Evolutionary conservation across 1,140 invertebrate species (phyloP), one percentile per base, ranked within the genome.

Genomic region (Zaprionus kolodkinae): DNA sequence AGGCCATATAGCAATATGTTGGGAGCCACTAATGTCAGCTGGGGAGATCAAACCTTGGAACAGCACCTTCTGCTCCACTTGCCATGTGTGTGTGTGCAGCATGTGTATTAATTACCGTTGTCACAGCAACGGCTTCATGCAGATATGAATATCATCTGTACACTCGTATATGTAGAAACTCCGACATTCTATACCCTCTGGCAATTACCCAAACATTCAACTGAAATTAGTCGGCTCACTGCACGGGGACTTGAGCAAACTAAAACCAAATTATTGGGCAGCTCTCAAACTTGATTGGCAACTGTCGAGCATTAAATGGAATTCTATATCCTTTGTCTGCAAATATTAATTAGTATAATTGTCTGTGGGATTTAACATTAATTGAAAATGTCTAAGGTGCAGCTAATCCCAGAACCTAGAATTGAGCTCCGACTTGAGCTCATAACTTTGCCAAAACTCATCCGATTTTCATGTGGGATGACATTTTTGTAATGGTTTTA

Each of bases 21-120:
- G 12, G 40, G 57, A 33, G 30, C 64, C n/a, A n/a, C n/a, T 54
- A 45, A 33, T 66, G 54, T 66, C 54, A 66, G 36, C 6, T 17
- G 30, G 33, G 54, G 33, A 36, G 43, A 15, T 45, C n/a, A 30
- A 6, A 30, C 27, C 27, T 4, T 30, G 27, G 40, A 43, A n/a
- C n/a, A 9, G 45, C 10, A 50, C 17, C 17, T 55, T n/a, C 27
- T 33, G 52, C 25, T 30, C 52, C 52, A 55, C 52, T 55, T 35
- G 45, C 61, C 30, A 15, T 36, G 36, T 78, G 63, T 77, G 54
- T 78, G 59, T 72, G 54, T 78, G 59, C 70, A 67, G 12, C 66
- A 61, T 76, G 65, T 74, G 78, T 43, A 43, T 43, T 87, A 87
- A 87, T 87, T 87, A 80, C 27, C 64, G 64, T 65, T 80, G 77